phyloP scores from a whole-genome alignment of 2,888 invertebrate genomes.

The Gymnocheta viridis region DNA sequence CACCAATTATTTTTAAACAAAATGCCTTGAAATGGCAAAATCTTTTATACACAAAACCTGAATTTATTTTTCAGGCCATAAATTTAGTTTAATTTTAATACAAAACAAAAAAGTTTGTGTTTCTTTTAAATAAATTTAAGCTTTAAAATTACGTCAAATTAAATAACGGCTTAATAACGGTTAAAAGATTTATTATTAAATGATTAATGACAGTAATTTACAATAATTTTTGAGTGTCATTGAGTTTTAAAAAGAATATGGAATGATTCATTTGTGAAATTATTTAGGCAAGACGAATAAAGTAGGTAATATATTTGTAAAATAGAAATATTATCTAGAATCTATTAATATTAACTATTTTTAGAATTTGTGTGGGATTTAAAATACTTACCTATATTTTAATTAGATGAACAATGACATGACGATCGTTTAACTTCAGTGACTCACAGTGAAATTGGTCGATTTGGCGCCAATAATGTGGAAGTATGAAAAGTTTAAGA shows the following conservation, averaged over 20 bases:
- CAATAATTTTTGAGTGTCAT: conserved; percentile 10
- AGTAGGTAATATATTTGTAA: background rate
- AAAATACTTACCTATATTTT: background rate
- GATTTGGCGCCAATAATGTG: background rate
- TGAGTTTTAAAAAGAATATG: background rate
- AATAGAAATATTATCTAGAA: background rate
- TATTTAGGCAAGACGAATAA: background rate
- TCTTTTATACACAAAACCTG: background rate
- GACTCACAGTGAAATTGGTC: background rate
- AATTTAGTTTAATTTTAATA: conserved; percentile 2
- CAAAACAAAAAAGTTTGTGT: background rate
- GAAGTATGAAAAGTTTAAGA: no score
- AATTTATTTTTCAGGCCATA: background rate
- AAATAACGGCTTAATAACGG: conserved; percentile 19
- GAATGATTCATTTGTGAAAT: conserved; percentile 16
- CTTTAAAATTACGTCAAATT: conserved; percentile 24
- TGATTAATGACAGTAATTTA: conserved; percentile 1
- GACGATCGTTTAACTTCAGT: background rate
- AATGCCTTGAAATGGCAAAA: background rate
- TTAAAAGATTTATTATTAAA: background rate
- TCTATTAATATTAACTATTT: background rate
- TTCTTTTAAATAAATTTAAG: background rate
- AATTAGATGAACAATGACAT: background rate
- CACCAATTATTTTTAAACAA: background rate
- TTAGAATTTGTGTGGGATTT: background rate